These are phyloP conservation scores for Apostichopus parvimensis DNA, from an alignment of 35 echinoderm and acorn worm genomes.

Conservation along the genomic window DNA sequence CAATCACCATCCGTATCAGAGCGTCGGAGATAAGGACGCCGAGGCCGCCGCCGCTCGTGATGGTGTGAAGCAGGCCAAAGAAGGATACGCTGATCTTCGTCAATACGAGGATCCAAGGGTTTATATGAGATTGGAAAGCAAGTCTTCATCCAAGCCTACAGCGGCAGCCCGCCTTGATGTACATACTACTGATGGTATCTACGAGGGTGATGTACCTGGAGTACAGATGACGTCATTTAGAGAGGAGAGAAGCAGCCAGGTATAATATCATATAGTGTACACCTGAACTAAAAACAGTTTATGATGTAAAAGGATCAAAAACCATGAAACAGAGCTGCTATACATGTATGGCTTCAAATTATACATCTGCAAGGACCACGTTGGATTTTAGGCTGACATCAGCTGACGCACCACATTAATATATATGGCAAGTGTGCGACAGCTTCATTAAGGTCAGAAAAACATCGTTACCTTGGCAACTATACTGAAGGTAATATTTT, in stretches of 20 bases:
- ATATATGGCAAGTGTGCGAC: no score
- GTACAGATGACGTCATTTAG: constrained; percentile 10
- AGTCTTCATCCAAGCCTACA: background rate
- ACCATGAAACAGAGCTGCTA: no score
- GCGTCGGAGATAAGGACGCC: background rate
- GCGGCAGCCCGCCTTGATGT: background rate
- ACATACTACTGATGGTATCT: background rate
- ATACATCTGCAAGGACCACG: no score
- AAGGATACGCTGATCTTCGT: constrained; percentile 2
- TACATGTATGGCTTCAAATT: no score
- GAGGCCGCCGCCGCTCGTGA: background rate
- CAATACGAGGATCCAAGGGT: constrained; percentile 36
- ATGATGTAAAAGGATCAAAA: no score
- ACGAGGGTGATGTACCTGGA: background rate
- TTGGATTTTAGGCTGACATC: no score
- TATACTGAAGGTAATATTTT: no score
- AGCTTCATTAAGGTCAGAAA: no score
- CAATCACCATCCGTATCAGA: constrained; percentile 20
- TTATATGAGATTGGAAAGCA: constrained; percentile 27
- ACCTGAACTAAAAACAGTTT: no score
- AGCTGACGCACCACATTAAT: no score
- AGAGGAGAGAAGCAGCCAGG: background rate
- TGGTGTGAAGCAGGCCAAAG: background rate
- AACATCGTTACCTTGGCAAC: no score
- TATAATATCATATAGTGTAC: background rate